phyloP scores from a whole-genome alignment of 2,797 vertebrate species.

The Emydoidea blandingii region DNA sequence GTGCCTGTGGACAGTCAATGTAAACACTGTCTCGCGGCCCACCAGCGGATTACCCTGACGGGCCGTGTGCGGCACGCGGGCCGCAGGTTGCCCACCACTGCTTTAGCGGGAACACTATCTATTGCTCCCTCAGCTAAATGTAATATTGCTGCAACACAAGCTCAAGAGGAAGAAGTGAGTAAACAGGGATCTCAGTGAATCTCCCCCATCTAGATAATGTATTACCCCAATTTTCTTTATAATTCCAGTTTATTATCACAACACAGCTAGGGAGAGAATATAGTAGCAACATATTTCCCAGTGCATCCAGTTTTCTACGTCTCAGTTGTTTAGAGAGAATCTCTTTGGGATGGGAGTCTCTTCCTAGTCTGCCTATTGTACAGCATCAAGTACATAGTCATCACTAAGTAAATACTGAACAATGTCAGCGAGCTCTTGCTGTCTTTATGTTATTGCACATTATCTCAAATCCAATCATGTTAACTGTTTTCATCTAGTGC shows the following conservation, averaged over 20 bases:
- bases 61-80: no score
- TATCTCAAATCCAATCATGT: not conserved
- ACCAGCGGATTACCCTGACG: no score
- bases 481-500: not conserved
- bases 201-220: not conserved
- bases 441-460: not conserved
- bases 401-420: not conserved
- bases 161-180: not conserved
- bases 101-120: not conserved
- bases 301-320: not conserved
- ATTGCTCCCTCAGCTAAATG: not conserved
- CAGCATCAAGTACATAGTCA: not conserved
- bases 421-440: not conserved
- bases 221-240: not conserved
- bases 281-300: not conserved
- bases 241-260: not conserved
- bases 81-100: no score
- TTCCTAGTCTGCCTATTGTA: not conserved
- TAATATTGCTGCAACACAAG: not conserved
- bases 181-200: not conserved
- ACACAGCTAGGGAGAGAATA: not conserved
- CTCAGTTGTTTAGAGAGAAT: not conserved
- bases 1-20: no score
- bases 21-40: no score
- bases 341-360: not conserved